Percentiles rank a stretch among this genome's conserved stretches.
phyloP scores from a whole-genome alignment of 1,140 invertebrate genomes.

The Teleogryllus occipitalis region DNA sequence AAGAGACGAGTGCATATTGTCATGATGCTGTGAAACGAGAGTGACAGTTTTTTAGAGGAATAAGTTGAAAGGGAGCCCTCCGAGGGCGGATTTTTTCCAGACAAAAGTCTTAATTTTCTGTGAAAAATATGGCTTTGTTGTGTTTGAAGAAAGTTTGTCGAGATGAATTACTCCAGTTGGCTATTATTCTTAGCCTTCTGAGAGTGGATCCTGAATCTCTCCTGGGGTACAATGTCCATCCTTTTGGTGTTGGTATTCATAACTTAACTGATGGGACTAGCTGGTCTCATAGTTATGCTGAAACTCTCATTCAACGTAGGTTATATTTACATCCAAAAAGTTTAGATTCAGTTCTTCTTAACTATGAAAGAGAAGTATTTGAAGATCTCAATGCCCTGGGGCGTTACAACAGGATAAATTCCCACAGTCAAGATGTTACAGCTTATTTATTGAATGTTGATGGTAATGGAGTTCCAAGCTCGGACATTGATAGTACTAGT shows the following conservation, averaged over 20 bases:
- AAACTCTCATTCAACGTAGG: constrained; percentile 43
- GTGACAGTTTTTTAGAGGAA: no score
- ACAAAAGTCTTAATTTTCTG: no score
- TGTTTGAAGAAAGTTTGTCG: constrained; percentile 65
- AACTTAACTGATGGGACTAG: constrained; percentile 25
- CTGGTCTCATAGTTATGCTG: constrained; percentile 37
- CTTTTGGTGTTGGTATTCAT: constrained; percentile 38
- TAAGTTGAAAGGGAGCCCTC: no score
- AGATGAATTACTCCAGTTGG: constrained; percentile 69
- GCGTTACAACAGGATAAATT: constrained; percentile 41
- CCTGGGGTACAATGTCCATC: constrained; percentile 47
- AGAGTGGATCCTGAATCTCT: constrained; percentile 62
- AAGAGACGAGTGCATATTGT: background rate
- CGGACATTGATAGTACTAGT: constrained; percentile 4
- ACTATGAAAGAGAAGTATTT: constrained; percentile 64
- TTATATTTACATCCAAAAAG: constrained; percentile 63
- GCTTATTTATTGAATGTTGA: constrained; percentile 48
- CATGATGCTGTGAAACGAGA: background rate
- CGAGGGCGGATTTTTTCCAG: no score
- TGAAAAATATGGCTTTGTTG: constrained; percentile 43
- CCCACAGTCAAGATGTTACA: constrained; percentile 41
- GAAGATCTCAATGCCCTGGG: constrained; percentile 65
- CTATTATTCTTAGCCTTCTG: constrained; percentile 65
- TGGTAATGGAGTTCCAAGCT: constrained; percentile 26
- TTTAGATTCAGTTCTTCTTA: constrained; percentile 58